Conservation (phyloP, 2,888 invertebrate genomes). For the Caenorhabditis sp. region DNA sequence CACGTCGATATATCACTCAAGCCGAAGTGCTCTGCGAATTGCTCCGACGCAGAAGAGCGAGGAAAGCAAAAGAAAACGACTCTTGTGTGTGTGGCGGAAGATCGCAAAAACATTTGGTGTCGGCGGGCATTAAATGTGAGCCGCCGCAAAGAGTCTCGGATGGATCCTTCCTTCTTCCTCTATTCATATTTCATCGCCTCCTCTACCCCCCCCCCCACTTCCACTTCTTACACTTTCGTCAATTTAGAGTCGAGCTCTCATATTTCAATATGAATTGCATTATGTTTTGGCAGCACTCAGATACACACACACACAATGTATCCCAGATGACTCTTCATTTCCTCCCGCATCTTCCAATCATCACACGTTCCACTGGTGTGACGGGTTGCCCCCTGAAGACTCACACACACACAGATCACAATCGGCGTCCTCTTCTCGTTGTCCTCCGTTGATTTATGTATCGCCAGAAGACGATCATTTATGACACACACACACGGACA, state of each 20-base stretch:
- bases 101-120: constrained; percentile 43
- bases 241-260: constrained; percentile 27
- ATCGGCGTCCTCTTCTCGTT: constrained; percentile 18
- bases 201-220: not conserved
- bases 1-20: constrained; percentile 47
- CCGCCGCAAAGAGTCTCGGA: not conserved
- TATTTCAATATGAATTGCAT: constrained; percentile 46
- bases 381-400: not conserved
- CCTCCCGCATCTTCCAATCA: not conserved
- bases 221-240: constrained; percentile 20
- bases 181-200: constrained; percentile 28
- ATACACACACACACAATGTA: too few relatives aligned
- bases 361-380: constrained; percentile 14
- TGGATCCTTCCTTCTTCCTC: too few relatives aligned
- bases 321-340: constrained; percentile 37
- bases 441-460: constrained; percentile 32
- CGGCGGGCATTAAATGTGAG: constrained; percentile 13
- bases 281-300: constrained; percentile 29
- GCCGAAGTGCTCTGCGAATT: constrained; percentile 35
- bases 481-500: constrained; percentile 6
- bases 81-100: constrained; percentile 17
- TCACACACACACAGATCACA: constrained; percentile 17
- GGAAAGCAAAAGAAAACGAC: not conserved
- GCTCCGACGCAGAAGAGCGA: constrained; percentile 13
- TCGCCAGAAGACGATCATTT: constrained; percentile 37